Evolutionary conservation across 2,888 invertebrate species (phyloP), one percentile per base, ranked within the genome.

Genomic region (Deilephila elpenor): DNA sequence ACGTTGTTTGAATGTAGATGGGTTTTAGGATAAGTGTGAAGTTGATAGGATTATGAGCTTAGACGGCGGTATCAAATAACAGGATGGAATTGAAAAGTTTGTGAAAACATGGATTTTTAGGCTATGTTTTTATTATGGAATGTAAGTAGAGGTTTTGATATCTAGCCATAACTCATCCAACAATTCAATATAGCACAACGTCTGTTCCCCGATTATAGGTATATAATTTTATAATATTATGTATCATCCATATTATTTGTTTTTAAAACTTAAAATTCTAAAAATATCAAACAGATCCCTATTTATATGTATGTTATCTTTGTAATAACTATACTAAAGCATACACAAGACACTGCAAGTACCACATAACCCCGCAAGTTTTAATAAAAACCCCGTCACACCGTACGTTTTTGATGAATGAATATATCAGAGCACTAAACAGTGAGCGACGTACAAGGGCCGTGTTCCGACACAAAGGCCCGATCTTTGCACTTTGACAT

Each of bases 401-500:
- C 90, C 88, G 82, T 89, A 78, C 70, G 80, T 88, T 89, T 89
- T 84, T 93, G 93, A 93, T 88, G 91, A 90, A 93, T 93, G 93
- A 93, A 89, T 86, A 88, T 81, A 91, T 89, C 91, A 86, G 77
- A 80, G 76, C 78, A 78, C 77, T 79, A 79, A 89, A 84, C 91
- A 87, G 86, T 91, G 92, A 91, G 86, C 87, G 92, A 92, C 88
- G 84, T 79, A 80, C 80, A 79, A 82, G 81, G 79, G 77, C 75
- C 75, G 78, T 74, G 79, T 76, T 76, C 60, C 74, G 74, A 78
- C 77, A 89, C 90, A 91, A 92, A 91, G 89, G 88, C 84, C 89
- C 90, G 92, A 94, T 92, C 93, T 93, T 91, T 94, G 93, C 94
- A 92, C 95, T 94, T 90, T 95, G 95, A 94, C 95, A 94, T 94